A percentile compares a stretch with the other conserved stretches of the same genome.
Evolutionary conservation across 1,140 invertebrate genomes (phyloP).

Genomic region (Papilio aristodemus): DNA sequence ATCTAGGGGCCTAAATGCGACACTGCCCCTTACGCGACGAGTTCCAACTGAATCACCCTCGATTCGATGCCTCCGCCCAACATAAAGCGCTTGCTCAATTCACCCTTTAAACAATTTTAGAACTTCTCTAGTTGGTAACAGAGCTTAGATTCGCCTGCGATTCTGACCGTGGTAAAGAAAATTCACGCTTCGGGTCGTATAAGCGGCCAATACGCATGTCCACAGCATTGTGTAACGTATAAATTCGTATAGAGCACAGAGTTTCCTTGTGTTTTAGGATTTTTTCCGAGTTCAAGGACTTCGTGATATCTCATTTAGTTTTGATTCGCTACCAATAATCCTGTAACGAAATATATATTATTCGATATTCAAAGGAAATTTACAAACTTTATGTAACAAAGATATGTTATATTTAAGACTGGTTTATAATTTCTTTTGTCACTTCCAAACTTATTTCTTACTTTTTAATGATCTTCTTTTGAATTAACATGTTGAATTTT

Average conservation of each 20-base stretch:
- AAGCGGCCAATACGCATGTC: constrained; percentile 79
- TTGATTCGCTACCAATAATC: constrained; percentile 35
- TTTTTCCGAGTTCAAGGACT: constrained; percentile 77
- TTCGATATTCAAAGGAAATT: too few species aligned
- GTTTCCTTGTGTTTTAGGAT: constrained; percentile 76
- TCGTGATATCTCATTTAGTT: constrained; percentile 65
- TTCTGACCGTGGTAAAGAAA: constrained; percentile 62
- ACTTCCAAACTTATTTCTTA: too few species aligned
- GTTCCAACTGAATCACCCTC: constrained; percentile 76
- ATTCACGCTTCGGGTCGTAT: constrained; percentile 71
- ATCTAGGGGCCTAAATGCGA: constrained; percentile 57
- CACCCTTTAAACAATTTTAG: constrained; percentile 40
- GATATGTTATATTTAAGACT: too few species aligned
- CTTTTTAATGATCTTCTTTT: too few species aligned
- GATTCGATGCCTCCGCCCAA: constrained; percentile 77
- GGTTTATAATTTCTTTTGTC: too few species aligned
- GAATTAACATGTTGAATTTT: too few species aligned
- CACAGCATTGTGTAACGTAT: constrained; percentile 72
- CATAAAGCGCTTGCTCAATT: constrained; percentile 74
- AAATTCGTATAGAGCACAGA: constrained; percentile 72
- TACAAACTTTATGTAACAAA: too few species aligned
- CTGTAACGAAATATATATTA: too few species aligned
- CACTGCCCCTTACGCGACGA: constrained; percentile 67
- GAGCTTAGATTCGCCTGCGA: constrained; percentile 49
- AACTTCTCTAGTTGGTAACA: constrained; percentile 42